phyloP scores from a whole-genome alignment of 2,113 vertebrate species.

The Myanophis thanlyinensis region DNA sequence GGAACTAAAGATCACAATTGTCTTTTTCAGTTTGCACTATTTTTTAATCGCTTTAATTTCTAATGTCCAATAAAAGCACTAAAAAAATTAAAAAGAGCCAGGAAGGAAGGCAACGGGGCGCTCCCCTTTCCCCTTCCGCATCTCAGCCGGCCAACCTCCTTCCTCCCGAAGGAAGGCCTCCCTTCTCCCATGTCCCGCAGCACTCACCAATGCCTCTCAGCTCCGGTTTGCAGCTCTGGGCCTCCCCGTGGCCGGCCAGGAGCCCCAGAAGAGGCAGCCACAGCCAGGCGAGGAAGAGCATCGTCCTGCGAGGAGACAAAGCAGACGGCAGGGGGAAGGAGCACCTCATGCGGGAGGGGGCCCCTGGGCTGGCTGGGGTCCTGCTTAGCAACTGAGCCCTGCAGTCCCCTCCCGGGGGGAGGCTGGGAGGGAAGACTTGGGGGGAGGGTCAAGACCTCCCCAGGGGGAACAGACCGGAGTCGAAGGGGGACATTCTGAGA shows the following conservation, averaged over 20 bases:
- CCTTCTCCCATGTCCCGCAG: background rate
- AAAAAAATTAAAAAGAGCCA: background rate
- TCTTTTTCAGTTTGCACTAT: background rate
- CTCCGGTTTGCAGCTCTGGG: background rate
- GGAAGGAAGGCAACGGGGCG: background rate
- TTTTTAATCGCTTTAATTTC: background rate
- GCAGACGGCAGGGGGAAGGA: background rate
- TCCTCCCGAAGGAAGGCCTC: too few species aligned
- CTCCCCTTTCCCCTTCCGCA: background rate
- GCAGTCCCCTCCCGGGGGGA: background rate
- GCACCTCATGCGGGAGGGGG: background rate
- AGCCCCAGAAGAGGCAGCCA: background rate
- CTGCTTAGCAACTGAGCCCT: background rate
- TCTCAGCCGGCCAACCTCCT: background rate
- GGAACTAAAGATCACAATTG: too few species aligned
- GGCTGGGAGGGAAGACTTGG: background rate
- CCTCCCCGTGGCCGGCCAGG: background rate
- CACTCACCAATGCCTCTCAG: background rate
- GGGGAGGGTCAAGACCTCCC: background rate
- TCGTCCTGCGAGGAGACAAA: background rate
- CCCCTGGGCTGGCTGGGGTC: rapidly evolving
- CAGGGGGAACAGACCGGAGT: background rate
- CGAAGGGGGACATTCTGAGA: background rate
- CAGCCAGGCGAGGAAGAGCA: background rate
- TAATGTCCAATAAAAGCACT: background rate